Evolutionary conservation across 2,888 invertebrate genomes (phyloP).

Genomic region (Platycheirus rosarum): DNA sequence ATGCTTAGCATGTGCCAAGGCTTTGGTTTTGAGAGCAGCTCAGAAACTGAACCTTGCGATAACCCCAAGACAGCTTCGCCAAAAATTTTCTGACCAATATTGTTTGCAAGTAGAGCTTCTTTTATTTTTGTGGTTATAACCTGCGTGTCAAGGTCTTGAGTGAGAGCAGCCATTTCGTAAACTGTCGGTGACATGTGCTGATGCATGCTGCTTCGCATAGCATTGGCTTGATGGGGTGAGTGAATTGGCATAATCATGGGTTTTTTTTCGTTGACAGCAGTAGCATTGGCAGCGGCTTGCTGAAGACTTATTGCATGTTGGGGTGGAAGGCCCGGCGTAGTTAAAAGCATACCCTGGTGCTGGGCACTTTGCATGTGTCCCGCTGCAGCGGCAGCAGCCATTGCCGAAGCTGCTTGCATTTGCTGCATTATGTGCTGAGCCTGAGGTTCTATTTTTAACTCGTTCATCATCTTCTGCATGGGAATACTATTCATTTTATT

Average conservation of each 20-base stretch:
- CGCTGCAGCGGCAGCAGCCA: conserved; percentile 80
- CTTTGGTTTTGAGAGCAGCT: conserved; percentile 97
- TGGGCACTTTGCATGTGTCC: conserved; percentile 78
- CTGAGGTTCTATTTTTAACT: conserved; percentile 88
- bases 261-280: conserved; percentile 82
- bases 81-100: conserved; percentile 99
- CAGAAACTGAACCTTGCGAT: conserved; percentile 98
- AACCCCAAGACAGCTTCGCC: conserved; percentile 98
- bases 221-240: conserved; percentile 87
- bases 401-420: conserved; percentile 83
- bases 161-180: conserved; percentile 98
- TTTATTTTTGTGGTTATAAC: conserved; percentile 98
- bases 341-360: conserved; percentile 86
- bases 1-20: conserved; percentile 99
- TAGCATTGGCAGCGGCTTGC: conserved; percentile 82
- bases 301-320: conserved; percentile 89
- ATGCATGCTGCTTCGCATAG: conserved; percentile 88
- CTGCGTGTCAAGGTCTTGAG: conserved; percentile 98
- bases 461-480: conserved; percentile 89
- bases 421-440: conserved; percentile 85
- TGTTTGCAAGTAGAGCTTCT: conserved; percentile 97
- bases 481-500: conserved; percentile 89
- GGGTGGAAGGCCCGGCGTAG: conserved; percentile 90
- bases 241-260: conserved; percentile 85
- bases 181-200: conserved; percentile 97